Conservation (phyloP, 2,888 invertebrate species). For the Gari tellinella region DNA sequence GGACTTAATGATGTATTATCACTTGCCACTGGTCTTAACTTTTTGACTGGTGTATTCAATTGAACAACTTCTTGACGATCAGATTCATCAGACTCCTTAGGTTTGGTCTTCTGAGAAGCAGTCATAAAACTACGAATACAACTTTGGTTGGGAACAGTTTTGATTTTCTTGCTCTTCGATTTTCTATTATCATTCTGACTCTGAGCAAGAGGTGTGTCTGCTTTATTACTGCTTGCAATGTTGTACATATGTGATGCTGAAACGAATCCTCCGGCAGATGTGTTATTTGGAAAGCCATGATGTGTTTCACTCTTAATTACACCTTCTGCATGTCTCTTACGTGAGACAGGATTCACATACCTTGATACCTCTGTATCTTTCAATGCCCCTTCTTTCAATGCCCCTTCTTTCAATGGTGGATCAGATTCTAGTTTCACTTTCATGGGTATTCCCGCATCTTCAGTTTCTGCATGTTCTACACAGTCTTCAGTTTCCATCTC, state of each 20-base stretch:
- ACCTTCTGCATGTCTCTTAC: no score
- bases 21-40: not conserved
- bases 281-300: no score
- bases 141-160: conserved; percentile 44
- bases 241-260: conserved; percentile 55
- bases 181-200: conserved; percentile 1
- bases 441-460: no score
- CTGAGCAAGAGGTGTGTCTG: not conserved
- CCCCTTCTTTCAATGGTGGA: no score
- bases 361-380: no score
- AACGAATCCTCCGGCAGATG: conserved; percentile 31
- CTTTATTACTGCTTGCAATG: conserved; percentile 8
- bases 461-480: no score
- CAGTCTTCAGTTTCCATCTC: no score
- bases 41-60: no score
- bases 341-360: no score
- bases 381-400: no score
- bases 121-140: conserved; percentile 47
- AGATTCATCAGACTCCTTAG: conserved; percentile 2
- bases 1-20: not conserved
- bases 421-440: no score
- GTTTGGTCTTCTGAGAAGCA: conserved; percentile 13
- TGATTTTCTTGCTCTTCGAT: not conserved
- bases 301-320: no score
- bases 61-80: not conserved